Evolutionary conservation across 1,140 invertebrate genomes (phyloP), one percentile per base, ranked within the genome.

Genomic region (Cotesia vestalis): DNA sequence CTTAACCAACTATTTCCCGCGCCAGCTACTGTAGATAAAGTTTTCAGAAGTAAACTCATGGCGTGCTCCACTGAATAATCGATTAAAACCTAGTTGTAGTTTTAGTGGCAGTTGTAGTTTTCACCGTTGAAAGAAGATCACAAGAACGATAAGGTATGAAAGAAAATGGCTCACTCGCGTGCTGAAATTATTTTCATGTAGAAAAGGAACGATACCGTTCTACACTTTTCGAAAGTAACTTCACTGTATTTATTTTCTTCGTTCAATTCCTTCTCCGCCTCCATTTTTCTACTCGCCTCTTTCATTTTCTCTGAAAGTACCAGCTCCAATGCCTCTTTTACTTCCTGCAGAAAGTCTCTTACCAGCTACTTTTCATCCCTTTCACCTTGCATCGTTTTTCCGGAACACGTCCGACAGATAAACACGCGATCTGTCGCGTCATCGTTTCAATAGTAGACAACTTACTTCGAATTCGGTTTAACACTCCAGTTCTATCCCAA

Each of bases 371-470:
- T 46, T 64, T 36, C 8, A 36, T 17, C 59, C 20, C 53, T 34
- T 59, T 20, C 8, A 57, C 55, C 20, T 35, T 64, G 73, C 71
- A 68, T 66, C 62, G 60, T 55, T 73, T 62, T 73, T 63, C 60
- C 20, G 27, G 71, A 62, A 66, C 27, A 64, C 59, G 53, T 20
- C 60, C 38, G n/a, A 27, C 69, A 36, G 46, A 63, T 40, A 38
- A 46, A 60, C 72, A 77, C 76, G 74, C 61, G 70, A 69, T 71
- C 72, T 66, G 55, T 9, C 35, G 52, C 52, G 27, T 36, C 55
- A 40, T 20, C 36, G 17, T 35, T 57, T 40, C 52, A 67, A 36
- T 34, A 6, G 40, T 46, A 38, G 59, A 27, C 68, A 61, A 55
- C 66, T 77, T 62, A 72, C 60, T 61, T 61, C 14, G 40, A 46